Percentiles rank a stretch among this genome's conserved stretches.
Evolutionary conservation across 2,113 vertebrate species (phyloP).

Genomic region (Amphiprion percula): DNA sequence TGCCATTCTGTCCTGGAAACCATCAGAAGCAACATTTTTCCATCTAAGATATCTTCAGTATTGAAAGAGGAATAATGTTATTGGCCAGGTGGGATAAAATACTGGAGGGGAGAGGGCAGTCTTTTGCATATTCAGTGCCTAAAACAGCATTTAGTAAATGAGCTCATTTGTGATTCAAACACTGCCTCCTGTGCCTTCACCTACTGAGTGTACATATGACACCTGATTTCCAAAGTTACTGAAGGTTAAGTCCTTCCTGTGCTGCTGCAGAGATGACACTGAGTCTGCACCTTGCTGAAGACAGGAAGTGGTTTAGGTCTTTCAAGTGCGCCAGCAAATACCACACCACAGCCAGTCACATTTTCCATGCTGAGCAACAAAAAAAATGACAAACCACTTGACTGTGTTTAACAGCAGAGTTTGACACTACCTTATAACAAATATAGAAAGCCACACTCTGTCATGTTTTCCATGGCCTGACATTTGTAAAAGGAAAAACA

Average conservation of each 20-base stretch:
- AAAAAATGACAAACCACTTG: slow-evolving; percentile 46
- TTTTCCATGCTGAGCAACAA: slow-evolving; percentile 74
- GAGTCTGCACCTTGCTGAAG: slow-evolving; percentile 55
- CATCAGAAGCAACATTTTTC: slow-evolving; percentile 43
- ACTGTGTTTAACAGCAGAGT: slow-evolving; percentile 57
- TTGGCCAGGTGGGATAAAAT: slow-evolving; percentile 61
- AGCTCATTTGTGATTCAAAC: slow-evolving; percentile 64
- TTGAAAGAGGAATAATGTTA: slow-evolving; percentile 34
- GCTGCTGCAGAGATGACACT: slow-evolving; percentile 2
- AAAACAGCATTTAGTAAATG: slow-evolving; percentile 62
- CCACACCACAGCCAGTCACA: slow-evolving; percentile 53
- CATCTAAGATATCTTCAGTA: slow-evolving; percentile 49
- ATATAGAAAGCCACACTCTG: slow-evolving; percentile 42
- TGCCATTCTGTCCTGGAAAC: slow-evolving; percentile 67
- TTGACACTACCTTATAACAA: slow-evolving; percentile 71
- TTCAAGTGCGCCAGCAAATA: slow-evolving; percentile 66
- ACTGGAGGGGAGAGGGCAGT: slow-evolving; percentile 20
- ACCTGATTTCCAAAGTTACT: slow-evolving; percentile 61
- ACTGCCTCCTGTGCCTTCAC: slow-evolving; percentile 13
- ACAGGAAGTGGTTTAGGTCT: slow-evolving; percentile 81
- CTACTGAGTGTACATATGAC: too few species aligned
- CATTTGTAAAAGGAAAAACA: slow-evolving; percentile 56
- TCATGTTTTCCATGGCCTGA: slow-evolving; percentile 77
- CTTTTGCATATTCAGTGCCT: slow-evolving; percentile 53
- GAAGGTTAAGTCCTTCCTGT: slow-evolving; percentile 48